Conservation (phyloP, 2,888 invertebrate species). For the Nysson spinosus region DNA sequence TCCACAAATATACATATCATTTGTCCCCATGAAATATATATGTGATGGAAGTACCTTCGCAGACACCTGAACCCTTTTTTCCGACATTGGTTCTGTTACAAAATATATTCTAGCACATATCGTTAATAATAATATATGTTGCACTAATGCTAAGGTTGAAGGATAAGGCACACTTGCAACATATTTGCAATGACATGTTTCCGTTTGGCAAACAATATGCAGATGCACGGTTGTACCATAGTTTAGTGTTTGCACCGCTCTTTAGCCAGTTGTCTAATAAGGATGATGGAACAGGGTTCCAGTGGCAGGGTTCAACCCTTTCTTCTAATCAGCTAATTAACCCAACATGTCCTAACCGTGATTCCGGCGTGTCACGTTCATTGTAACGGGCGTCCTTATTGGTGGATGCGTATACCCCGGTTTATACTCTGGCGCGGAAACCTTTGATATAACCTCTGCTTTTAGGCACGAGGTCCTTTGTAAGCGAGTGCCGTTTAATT, state of each 20-base stretch:
- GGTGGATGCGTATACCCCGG: constrained; percentile 21
- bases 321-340: constrained; percentile 42
- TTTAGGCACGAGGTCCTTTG: constrained; percentile 43
- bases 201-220: constrained; percentile 1
- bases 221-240: neutral
- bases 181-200: too few species aligned
- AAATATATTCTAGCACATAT: too few species aligned
- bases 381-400: neutral
- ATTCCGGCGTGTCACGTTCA: neutral
- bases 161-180: too few species aligned
- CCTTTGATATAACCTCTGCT: constrained; percentile 40
- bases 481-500: constrained; percentile 50
- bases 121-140: too few species aligned
- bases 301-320: neutral
- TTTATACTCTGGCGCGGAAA: constrained; percentile 21
- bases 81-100: too few species aligned
- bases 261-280: neutral
- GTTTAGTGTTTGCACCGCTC: constrained; percentile 10
- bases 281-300: neutral
- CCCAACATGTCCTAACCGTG: neutral
- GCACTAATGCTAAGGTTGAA: too few species aligned
- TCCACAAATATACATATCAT: too few species aligned
- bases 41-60: too few species aligned
- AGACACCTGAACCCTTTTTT: too few species aligned
- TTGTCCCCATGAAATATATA: too few species aligned